A percentile compares a stretch with the other conserved stretches of the same genome.
These are phyloP conservation scores for Parnassius smintheus DNA, from an alignment of 2,888 invertebrate genomes.

Conservation along the genomic window DNA sequence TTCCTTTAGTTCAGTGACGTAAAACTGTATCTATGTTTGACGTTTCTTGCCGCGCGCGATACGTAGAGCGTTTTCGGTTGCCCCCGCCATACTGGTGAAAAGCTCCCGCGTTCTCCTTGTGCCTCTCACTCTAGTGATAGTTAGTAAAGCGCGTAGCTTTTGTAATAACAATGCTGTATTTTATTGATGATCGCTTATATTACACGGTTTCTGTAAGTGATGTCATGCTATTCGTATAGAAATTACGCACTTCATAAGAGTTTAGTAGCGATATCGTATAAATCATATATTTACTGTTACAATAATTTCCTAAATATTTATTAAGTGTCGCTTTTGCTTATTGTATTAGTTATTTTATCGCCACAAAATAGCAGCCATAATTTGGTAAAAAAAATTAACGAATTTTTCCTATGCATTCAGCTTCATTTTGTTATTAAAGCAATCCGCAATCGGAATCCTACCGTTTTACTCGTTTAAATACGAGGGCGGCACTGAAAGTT, in stretches of 20 bases:
- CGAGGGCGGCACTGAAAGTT: no score
- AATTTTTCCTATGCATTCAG: no score
- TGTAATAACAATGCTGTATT: conserved; percentile 24
- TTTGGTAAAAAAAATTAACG: no score
- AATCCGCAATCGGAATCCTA: no score
- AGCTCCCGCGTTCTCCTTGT: conserved; percentile 35
- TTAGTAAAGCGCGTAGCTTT: conserved; percentile 25
- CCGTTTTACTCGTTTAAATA: no score
- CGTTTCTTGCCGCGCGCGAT: conserved; percentile 37
- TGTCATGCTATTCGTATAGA: neutral
- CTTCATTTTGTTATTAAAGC: no score
- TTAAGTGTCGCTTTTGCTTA: no score
- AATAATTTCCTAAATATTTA: no score
- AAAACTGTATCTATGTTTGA: conserved; percentile 55
- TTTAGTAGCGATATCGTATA: no score
- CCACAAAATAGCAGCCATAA: no score
- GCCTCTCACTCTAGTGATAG: conserved; percentile 30
- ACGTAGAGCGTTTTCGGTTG: conserved; percentile 59
- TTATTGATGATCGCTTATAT: conserved; percentile 24
- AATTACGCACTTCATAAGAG: neutral
- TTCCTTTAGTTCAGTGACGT: conserved; percentile 61
- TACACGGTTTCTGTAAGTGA: conserved; percentile 24
- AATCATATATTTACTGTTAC: no score
- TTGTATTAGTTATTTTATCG: no score
- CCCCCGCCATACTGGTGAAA: conserved; percentile 60